Conservation (phyloP, 2,888 invertebrate genomes). For the Limnephilus marmoratus region DNA sequence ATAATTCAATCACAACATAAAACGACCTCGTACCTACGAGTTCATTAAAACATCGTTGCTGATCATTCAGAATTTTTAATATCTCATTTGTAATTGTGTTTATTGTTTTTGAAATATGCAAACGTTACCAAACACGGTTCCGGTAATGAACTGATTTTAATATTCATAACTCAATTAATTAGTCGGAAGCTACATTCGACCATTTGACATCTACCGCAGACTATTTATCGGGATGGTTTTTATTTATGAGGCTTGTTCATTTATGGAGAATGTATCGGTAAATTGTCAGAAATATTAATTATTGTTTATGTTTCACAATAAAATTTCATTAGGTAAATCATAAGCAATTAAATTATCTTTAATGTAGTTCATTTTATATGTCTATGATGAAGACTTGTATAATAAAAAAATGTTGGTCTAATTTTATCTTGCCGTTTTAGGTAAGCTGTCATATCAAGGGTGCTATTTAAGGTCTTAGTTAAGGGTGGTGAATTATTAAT, state of each 20-base stretch:
- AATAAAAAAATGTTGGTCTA: too few relatives aligned
- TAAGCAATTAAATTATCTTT: neutral
- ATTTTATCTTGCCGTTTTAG: neutral
- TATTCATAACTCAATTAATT: neutral
- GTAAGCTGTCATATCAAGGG: neutral
- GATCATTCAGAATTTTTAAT: conserved; percentile 21
- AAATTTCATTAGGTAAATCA: neutral
- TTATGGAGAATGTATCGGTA: neutral
- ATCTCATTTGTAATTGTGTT: neutral
- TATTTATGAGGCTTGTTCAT: neutral
- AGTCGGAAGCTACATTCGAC: neutral
- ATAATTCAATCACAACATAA: conserved; percentile 10
- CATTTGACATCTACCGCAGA: neutral
- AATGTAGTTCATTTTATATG: neutral
- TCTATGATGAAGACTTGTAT: neutral
- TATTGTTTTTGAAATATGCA: conserved; percentile 23
- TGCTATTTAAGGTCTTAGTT: neutral
- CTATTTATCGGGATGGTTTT: neutral
- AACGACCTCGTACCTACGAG: neutral
- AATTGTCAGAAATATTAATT: neutral
- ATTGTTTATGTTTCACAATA: neutral
- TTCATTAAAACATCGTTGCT: conserved; percentile 18
- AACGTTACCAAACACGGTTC: neutral
- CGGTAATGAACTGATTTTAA: neutral
- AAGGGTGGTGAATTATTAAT: too few relatives aligned